These are phyloP conservation scores for Eupleurogrammus muticus DNA, from an alignment of 2,797 vertebrate species.

Conservation along the genomic window DNA sequence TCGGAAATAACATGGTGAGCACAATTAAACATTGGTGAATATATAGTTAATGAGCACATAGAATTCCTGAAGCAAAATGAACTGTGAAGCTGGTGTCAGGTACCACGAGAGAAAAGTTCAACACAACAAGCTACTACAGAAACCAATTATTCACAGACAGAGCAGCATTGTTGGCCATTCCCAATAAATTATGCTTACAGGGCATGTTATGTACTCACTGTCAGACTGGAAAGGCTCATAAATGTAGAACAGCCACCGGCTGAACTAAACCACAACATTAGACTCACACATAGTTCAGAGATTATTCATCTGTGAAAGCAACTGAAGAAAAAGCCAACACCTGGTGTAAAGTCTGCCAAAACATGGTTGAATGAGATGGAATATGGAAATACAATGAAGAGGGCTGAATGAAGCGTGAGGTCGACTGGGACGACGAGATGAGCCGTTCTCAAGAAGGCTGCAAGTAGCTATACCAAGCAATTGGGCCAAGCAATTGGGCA, in stretches of 20 bases:
- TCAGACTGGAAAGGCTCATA: conserved; percentile 16
- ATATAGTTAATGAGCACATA: conserved; percentile 12
- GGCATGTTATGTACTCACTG: conserved; percentile 2
- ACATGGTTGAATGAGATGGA: neutral
- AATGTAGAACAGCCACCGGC: neutral
- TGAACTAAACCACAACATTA: neutral
- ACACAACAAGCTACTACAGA: neutral
- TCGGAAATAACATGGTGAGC: conserved; percentile 35
- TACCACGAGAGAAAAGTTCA: neutral
- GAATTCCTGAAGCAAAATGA: conserved; percentile 27
- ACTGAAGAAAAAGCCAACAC: neutral
- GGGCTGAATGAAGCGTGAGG: neutral
- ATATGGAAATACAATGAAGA: neutral
- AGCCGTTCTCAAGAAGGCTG: too few relatives aligned
- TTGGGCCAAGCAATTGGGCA: too few relatives aligned
- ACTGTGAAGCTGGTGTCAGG: neutral
- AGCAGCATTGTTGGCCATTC: conserved; percentile 7
- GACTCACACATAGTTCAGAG: neutral
- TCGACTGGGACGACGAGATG: too few relatives aligned
- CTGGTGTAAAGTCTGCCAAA: too few relatives aligned
- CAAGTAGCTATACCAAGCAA: too few relatives aligned
- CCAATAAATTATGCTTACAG: conserved; percentile 11
- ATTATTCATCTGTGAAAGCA: neutral
- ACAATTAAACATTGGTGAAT: conserved; percentile 42
- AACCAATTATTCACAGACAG: conserved; percentile 12